These are phyloP conservation scores for Notolabrus celidotus DNA, from an alignment of 2,797 vertebrate species.

Conservation along the genomic window DNA sequence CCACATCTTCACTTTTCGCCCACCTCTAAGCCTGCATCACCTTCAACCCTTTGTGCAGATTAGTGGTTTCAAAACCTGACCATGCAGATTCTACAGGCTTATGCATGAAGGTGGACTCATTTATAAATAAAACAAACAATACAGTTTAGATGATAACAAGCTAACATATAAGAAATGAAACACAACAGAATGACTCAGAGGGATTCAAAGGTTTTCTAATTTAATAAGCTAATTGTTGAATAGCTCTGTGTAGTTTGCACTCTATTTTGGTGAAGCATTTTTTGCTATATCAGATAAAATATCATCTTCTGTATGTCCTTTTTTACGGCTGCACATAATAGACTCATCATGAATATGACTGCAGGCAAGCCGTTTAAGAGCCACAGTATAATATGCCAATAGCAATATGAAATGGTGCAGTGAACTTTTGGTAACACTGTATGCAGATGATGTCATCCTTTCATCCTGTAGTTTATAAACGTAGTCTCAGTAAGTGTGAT, in stretches of 20 bases:
- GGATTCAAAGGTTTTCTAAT: too few relatives aligned
- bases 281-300: constrained; percentile 6
- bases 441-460: constrained; percentile 37
- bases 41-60: constrained; percentile 26
- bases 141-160: background rate
- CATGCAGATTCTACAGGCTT: constrained; percentile 9
- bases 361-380: background rate
- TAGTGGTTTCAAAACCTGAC: constrained; percentile 5
- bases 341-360: background rate
- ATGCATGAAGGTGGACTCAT: constrained; percentile 22
- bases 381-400: background rate
- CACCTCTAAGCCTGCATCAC: constrained; percentile 55
- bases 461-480: constrained; percentile 13
- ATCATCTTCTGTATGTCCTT: background rate
- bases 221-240: too few relatives aligned
- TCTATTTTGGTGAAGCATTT: constrained; percentile 32
- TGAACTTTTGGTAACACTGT: constrained; percentile 16
- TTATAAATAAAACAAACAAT: constrained; percentile 11
- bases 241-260: background rate
- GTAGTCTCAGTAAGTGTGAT: constrained; percentile 4
- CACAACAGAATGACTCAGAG: constrained; percentile 17
- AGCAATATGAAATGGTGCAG: background rate
- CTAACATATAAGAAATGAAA: constrained; percentile 12
- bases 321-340: background rate
- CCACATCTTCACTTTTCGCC: constrained; percentile 56